Evolutionary conservation across 2,888 invertebrate genomes (phyloP).

Genomic region (Platypus cylindrus): DNA sequence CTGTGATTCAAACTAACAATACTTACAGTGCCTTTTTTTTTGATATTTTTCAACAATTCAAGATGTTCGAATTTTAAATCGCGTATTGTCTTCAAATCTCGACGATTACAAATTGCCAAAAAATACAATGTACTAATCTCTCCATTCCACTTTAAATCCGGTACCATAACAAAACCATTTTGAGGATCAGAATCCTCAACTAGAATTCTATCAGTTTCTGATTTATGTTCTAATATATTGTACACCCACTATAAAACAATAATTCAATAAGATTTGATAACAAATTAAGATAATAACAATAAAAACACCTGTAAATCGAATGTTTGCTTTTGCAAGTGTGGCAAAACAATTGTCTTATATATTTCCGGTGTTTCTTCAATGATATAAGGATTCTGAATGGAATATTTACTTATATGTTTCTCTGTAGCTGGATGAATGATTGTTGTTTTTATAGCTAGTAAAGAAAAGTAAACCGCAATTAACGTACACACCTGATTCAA

Average conservation of each 20-base stretch:
- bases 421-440: conserved; percentile 89
- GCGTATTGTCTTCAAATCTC: conserved; percentile 68
- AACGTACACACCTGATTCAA: too few relatives aligned
- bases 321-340: conserved; percentile 58
- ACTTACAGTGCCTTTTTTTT: conserved; percentile 57
- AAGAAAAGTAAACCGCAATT: neutral
- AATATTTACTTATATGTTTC: conserved; percentile 82
- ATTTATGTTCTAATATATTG: conserved; percentile 86
- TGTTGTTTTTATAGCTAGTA: conserved; percentile 72
- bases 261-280: conserved; percentile 4
- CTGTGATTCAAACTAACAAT: too few relatives aligned
- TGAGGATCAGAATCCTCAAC: conserved; percentile 66
- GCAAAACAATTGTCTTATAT: conserved; percentile 67
- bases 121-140: conserved; percentile 68
- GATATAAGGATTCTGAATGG: conserved; percentile 57
- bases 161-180: conserved; percentile 76
- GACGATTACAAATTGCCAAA: conserved; percentile 64
- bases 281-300: conserved; percentile 2
- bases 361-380: conserved; percentile 74
- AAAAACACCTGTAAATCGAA: conserved; percentile 62
- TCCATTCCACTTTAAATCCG: conserved; percentile 96
- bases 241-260: conserved; percentile 77
- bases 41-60: conserved; percentile 69
- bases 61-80: conserved; percentile 70
- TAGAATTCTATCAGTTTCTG: conserved; percentile 78